Conservation (phyloP, 2,888 invertebrate genomes). For the Parnassius glacialis region DNA sequence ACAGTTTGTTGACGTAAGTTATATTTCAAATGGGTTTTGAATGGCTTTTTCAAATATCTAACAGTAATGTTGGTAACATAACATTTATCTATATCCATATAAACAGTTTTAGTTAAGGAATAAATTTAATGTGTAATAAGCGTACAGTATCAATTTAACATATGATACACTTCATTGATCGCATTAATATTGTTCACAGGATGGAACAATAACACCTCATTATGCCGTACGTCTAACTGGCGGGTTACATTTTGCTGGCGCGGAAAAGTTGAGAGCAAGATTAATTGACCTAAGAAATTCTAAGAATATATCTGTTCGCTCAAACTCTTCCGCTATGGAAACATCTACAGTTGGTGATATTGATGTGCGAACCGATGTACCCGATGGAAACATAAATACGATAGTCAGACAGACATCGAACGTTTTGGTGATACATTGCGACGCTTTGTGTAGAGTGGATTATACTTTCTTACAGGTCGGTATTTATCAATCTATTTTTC, state of each 20-base stretch:
- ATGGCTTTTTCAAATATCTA: neutral
- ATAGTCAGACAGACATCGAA: slow-evolving; percentile 37
- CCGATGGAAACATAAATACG: slow-evolving; percentile 22
- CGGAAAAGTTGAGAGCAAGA: slow-evolving; percentile 60
- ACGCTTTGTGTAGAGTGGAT: slow-evolving; percentile 82
- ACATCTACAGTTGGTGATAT: slow-evolving; percentile 33
- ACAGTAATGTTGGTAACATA: neutral
- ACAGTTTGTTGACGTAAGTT: slow-evolving; percentile 78
- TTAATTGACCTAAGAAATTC: slow-evolving; percentile 44
- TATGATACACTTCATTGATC: too few relatives aligned
- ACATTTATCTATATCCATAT: too few relatives aligned
- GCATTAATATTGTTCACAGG: slow-evolving; percentile 39
- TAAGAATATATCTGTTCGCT: slow-evolving; percentile 30
- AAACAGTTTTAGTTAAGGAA: neutral
- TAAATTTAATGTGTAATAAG: neutral
- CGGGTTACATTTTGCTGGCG: slow-evolving; percentile 68
- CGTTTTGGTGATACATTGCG: slow-evolving; percentile 82
- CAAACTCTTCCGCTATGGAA: slow-evolving; percentile 41
- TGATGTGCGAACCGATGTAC: slow-evolving; percentile 14
- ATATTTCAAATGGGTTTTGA: slow-evolving; percentile 3
- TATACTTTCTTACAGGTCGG: slow-evolving; percentile 85
- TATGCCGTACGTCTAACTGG: slow-evolving; percentile 65
- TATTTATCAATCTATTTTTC: slow-evolving; percentile 38
- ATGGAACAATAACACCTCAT: slow-evolving; percentile 52
- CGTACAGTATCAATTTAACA: neutral